phyloP scores from a whole-genome alignment of 1,140 invertebrate genomes.

The Drosophila watanabei region DNA sequence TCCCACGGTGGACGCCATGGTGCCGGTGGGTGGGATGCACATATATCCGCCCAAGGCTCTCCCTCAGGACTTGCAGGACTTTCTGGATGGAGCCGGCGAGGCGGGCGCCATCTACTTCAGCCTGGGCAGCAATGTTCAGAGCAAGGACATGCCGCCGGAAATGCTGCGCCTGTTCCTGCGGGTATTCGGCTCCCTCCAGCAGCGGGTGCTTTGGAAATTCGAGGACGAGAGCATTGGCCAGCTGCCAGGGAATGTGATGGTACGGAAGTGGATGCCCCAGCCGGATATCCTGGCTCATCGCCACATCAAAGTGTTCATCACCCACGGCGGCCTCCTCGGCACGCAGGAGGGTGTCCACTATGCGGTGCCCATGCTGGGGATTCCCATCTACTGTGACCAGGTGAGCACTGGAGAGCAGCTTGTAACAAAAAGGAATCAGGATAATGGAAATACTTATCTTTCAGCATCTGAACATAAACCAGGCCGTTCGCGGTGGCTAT shows the following conservation, averaged over 20 bases:
- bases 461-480: constrained; percentile 79
- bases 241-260: constrained; percentile 87
- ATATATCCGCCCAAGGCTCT: constrained; percentile 79
- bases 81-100: constrained; percentile 85
- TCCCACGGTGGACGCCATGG: constrained; percentile 69
- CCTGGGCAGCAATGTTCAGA: constrained; percentile 86
- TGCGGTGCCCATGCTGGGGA: constrained; percentile 88
- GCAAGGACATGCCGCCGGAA: constrained; percentile 85
- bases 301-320: constrained; percentile 88
- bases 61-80: constrained; percentile 82
- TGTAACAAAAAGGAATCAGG: not conserved
- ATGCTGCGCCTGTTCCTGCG: constrained; percentile 86
- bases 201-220: constrained; percentile 89
- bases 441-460: not conserved
- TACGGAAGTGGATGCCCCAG: constrained; percentile 89
- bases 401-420: constrained; percentile 19
- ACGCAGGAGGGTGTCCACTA: constrained; percentile 88
- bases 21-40: constrained; percentile 82
- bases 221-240: constrained; percentile 86
- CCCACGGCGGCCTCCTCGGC: constrained; percentile 88
- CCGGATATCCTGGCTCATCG: constrained; percentile 88
- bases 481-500: constrained; percentile 73
- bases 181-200: constrained; percentile 86
- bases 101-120: constrained; percentile 88
- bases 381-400: constrained; percentile 89